Percentiles rank a stretch among this genome's conserved stretches.
Conservation (phyloP, 2,113 vertebrate species). For the Podilymbus podiceps region DNA sequence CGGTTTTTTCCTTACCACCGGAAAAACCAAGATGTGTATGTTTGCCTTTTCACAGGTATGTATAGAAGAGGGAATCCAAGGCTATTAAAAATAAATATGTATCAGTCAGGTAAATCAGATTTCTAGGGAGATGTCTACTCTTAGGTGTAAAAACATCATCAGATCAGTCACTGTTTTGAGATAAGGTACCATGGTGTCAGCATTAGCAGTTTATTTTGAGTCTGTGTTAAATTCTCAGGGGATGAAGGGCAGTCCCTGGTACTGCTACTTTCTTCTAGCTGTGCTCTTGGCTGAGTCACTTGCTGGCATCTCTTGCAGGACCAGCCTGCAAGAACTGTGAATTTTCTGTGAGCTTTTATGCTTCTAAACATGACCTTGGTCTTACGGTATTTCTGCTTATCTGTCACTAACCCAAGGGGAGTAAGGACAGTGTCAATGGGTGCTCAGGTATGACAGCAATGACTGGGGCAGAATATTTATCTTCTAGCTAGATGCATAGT, state of each 20-base stretch:
- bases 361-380: neutral
- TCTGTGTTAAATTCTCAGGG: neutral
- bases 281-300: neutral
- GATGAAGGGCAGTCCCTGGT: neutral
- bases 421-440: neutral
- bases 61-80: neutral
- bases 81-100: neutral
- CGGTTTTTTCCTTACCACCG: neutral
- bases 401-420: neutral
- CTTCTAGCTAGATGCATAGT: neutral
- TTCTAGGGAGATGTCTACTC: neutral
- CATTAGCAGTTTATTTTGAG: neutral
- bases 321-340: neutral
- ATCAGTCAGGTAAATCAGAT: neutral
- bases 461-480: slow-evolving; percentile 11
- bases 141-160: neutral
- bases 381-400: slow-evolving; percentile 6
- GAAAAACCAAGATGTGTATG: neutral
- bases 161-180: neutral
- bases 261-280: neutral
- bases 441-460: slow-evolving; percentile 17
- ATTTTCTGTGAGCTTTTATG: neutral
- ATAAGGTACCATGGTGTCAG: neutral
- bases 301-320: neutral
- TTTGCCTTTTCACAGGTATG: neutral